A percentile compares a stretch with the other conserved stretches of the same genome.
Conservation (phyloP, 2,888 invertebrate species). For the Mantis religiosa region DNA sequence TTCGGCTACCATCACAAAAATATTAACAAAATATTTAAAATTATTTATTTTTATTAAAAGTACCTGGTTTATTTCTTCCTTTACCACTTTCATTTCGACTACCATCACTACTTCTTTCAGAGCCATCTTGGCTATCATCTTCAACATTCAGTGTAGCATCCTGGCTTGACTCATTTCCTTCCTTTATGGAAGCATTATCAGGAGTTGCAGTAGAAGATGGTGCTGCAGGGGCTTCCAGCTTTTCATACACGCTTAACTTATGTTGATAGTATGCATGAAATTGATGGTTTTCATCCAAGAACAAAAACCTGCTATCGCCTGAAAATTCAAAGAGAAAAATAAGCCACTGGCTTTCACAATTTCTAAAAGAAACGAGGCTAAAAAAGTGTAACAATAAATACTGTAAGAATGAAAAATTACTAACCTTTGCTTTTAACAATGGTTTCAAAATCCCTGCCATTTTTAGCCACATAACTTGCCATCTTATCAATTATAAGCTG, state of each 20-base stretch:
- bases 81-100: background rate
- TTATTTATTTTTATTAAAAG: background rate
- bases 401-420: background rate
- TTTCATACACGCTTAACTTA: constrained; percentile 25
- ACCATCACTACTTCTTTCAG: constrained; percentile 9
- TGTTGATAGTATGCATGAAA: constrained; percentile 77
- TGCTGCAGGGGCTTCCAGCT: constrained; percentile 15
- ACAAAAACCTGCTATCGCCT: constrained; percentile 80
- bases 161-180: constrained; percentile 23
- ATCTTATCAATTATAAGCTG: constrained; percentile 92
- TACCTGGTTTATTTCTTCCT: constrained; percentile 6
- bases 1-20: constrained; percentile 3
- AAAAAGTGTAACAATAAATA: background rate
- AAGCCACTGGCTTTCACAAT: background rate
- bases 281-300: constrained; percentile 71
- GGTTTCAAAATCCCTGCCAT: constrained; percentile 89
- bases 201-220: background rate
- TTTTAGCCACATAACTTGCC: constrained; percentile 93
- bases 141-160: background rate
- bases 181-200: background rate
- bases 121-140: constrained; percentile 13
- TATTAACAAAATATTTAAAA: too few species aligned
- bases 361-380: background rate
- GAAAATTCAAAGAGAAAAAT: constrained; percentile 20
- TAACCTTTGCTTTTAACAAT: constrained; percentile 70